Base-by-base conservation (phyloP, 2,113 vertebrate genomes). In the Neodontobutis hainanensis region DNA sequence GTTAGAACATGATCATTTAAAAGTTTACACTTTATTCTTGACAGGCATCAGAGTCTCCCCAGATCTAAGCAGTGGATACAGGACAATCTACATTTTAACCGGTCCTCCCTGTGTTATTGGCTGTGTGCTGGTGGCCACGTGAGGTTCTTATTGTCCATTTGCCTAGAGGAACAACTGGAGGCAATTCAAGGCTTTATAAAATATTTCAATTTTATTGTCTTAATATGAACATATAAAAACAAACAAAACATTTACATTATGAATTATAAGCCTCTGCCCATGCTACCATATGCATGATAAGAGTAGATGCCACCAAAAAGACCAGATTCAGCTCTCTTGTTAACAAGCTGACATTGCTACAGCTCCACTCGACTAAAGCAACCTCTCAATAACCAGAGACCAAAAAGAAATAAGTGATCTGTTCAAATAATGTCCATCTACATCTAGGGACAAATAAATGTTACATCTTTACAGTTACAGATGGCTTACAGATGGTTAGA, bases 161-260 rank as follows among this genome's bases (percentile, higher is more conserved):
- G 79, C 72, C 84, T 73, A 56, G 61, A 77, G 73, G 78, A 92
- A 90, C 91, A 90, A 89, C 69, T 89, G 84, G 87, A 92, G 88
- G 87, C 90, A 77, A 93, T 90, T 92, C 84, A 84, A 87, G 90
- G 87, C 87, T 88, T 93, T 89, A 91, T 93, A 93, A 94, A 93
- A 94, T 94, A 94, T 92, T 92, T 92, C 77, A 84, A 85, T 92
- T 92, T 92, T 91, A 92, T 93, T 92, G 90, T 90, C 85, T 92
- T 92, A 91, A 92, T 93, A 92, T 91, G 92, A 93, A 93, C 92
- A 94, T 92, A 87, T 91, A 92, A 91, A 92, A 92, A 77, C 74
- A 90, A 88, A 89, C 73, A 85, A 85, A 91, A 90, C 86, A 90
- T 88, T 87, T 91, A 92, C 91, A 92, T 91, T 75, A 88, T 91